Evolutionary conservation across 2,113 vertebrate genomes (phyloP).

Genomic region (Rhombomys opimus): DNA sequence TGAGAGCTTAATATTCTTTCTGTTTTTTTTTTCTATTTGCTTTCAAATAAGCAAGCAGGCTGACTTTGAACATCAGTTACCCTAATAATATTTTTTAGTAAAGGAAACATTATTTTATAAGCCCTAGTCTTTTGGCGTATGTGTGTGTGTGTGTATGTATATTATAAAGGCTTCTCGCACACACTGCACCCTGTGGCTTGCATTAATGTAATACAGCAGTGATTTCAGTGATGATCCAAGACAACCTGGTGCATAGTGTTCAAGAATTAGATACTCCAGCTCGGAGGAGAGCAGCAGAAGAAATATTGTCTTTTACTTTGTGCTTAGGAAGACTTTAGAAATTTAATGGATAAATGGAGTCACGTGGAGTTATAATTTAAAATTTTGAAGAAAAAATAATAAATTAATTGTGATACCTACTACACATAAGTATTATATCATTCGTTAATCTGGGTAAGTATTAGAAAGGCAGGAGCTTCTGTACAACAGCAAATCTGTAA

Average conservation of each 20-base stretch:
- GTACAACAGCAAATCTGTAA: neutral
- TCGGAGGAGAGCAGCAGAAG: neutral
- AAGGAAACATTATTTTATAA: conserved; percentile 65
- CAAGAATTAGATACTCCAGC: neutral
- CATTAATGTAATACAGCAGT: conserved; percentile 63
- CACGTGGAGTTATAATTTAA: conserved; percentile 3
- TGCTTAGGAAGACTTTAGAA: conserved; percentile 21
- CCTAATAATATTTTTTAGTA: neutral
- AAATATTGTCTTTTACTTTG: neutral
- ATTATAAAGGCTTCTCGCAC: conserved; percentile 44
- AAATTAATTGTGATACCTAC: neutral
- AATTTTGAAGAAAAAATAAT: conserved; percentile 13
- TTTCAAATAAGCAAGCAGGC: conserved; percentile 54
- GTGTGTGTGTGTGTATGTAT: too few species aligned
- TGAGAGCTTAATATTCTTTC: conserved; percentile 64
- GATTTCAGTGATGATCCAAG: conserved; percentile 40
- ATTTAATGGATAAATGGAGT: neutral
- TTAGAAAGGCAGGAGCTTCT: neutral
- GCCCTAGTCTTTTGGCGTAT: conserved; percentile 57
- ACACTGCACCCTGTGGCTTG: conserved; percentile 67
- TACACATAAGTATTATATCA: neutral
- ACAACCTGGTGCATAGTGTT: neutral
- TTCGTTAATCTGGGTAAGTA: neutral
- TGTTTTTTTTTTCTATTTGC: conserved; percentile 65
- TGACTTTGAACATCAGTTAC: conserved; percentile 47